Base-by-base conservation (phyloP, 2,888 invertebrate species). In the Magallana nippona region DNA sequence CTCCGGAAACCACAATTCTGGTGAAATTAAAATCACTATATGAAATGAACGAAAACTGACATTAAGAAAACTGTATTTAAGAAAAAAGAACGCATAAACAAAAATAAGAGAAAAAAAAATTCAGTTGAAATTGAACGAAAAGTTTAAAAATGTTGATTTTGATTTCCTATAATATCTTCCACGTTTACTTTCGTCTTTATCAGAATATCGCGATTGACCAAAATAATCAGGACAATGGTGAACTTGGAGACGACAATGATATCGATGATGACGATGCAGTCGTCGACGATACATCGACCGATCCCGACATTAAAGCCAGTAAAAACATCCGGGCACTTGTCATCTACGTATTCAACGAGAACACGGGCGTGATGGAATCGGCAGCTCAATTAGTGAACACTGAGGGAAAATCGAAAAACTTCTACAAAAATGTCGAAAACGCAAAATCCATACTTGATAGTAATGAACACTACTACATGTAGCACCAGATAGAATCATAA, bases 251-350 rank as follows among this genome's bases (percentile, higher is more conserved):
- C 27, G 63, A 13, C 63, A 60, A n/a, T n/a, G n/a, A 17, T 1
- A n/a, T n/a, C 17, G 60, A 60, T n/a, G n/a, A 60, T 8, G n/a
- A 60, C 0, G 60, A 60, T 60, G 60, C 17, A n/a, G n/a, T n/a
- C 8, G 60, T n/a, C 1, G 60, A 60, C 60, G 60, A 15, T n/a
- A n/a, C 17, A 63, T 13, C 19, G 2, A 22, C 19, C 27, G 22
- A 63, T 22, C 11, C 10, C 2, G 22, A 8, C 10, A 15, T 13
- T 27, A 63, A 27, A 5, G 11, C 15, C 22, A 15, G 63, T 27
- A 19, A 63, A 63, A 63, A 63, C 63, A 63, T 63, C 15, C 63
- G 78, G 19, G 78, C 55, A 55, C 78, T 78, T 55, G 78, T 78
- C 13, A 55, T 55, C 13, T 78, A 78, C 19, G 78, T 78, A n/a